phyloP scores from a whole-genome alignment of 2,888 invertebrate genomes.

The Pammene aurita region DNA sequence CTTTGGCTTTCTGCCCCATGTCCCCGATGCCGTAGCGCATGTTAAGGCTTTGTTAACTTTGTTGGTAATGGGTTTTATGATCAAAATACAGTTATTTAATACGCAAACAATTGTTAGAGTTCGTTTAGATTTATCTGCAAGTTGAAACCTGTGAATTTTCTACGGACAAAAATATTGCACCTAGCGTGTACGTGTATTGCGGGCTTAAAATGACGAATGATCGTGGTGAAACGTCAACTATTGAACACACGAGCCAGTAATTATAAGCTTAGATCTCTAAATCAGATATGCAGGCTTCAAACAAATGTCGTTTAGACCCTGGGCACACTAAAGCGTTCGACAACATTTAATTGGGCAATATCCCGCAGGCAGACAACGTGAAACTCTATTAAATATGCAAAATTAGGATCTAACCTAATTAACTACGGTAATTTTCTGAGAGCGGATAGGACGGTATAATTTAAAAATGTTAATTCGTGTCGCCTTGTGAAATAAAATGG shows the following conservation, averaged over 20 bases:
- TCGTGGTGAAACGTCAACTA: conserved; percentile 50
- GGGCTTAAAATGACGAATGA: conserved; percentile 48
- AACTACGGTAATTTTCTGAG: no score
- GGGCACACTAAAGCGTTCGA: conserved; percentile 6
- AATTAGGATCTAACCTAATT: neutral
- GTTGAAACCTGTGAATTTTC: conserved; percentile 7
- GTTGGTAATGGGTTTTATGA: no score
- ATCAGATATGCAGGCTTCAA: conserved; percentile 46
- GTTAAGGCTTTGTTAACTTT: neutral
- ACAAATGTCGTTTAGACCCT: conserved; percentile 17
- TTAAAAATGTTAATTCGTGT: no score
- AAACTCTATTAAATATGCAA: neutral
- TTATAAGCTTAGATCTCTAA: conserved; percentile 60
- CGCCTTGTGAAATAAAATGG: neutral
- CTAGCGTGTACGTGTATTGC: conserved; percentile 22
- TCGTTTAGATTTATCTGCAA: neutral
- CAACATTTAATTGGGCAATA: neutral
- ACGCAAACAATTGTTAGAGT: no score
- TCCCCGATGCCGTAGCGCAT: conserved; percentile 44
- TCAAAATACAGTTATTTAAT: no score
- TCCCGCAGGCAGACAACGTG: neutral
- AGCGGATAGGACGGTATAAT: no score
- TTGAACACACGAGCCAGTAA: conserved; percentile 53
- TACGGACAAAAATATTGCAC: conserved; percentile 13
- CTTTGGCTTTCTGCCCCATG: conserved; percentile 42